These are phyloP conservation scores for Thryonomys swinderianus DNA, from an alignment of 2,113 vertebrate species.

Conservation along the genomic window DNA sequence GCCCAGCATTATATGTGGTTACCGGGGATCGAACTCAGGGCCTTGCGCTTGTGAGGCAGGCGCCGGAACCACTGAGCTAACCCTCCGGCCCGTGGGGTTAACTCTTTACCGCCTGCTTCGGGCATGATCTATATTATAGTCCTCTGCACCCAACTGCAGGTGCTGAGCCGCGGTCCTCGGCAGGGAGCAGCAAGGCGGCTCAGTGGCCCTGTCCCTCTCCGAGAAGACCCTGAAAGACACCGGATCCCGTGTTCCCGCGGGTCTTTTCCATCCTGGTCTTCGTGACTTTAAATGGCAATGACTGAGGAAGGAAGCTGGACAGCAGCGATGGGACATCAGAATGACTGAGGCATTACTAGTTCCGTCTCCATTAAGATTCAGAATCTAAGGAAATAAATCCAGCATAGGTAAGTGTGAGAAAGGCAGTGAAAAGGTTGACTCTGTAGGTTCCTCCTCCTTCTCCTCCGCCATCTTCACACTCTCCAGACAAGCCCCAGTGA, in stretches of 20 bases:
- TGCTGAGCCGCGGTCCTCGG: neutral
- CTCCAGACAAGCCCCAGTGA: neutral
- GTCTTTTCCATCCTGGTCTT: neutral
- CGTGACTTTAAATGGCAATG: neutral
- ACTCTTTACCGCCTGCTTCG: too few species aligned
- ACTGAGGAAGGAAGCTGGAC: neutral
- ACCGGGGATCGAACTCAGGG: too few species aligned
- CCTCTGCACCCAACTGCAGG: neutral
- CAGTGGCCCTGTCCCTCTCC: neutral
- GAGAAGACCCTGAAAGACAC: neutral
- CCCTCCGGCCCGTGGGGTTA: too few species aligned
- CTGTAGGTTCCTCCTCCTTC: neutral
- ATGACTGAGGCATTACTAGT: neutral
- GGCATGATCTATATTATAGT: too few species aligned
- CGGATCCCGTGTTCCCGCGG: neutral
- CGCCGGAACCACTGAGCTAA: too few species aligned
- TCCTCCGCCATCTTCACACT: neutral
- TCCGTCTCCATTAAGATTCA: neutral
- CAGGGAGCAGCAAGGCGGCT: neutral
- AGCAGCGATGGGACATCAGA: neutral
- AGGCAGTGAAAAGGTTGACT: neutral
- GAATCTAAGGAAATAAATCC: neutral
- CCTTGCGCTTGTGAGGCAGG: too few species aligned
- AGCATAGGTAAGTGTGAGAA: neutral
- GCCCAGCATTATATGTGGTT: too few species aligned